Evolutionary conservation across 1,140 invertebrate species (phyloP), one percentile per base, ranked within the genome.

Genomic region (Zeugodacus cucurbitae): DNA sequence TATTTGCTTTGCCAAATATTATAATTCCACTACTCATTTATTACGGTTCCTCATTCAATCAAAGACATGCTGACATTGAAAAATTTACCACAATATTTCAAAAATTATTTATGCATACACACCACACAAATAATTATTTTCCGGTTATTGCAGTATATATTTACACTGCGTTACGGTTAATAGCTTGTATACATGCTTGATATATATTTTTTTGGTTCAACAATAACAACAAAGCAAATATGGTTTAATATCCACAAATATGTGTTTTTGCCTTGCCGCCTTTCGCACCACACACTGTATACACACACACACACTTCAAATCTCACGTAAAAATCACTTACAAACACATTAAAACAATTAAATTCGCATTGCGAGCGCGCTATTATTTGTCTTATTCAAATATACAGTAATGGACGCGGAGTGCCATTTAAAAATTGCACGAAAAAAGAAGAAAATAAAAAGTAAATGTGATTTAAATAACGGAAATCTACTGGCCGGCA

Each of bases 281-380:
- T 14, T 20, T 37, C 41, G 7, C 41, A 1, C 1, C n/a, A 17
- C 11, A 1, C 1, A 5, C 2, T 20, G 0, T 37, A 34, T 17
- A 14, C 20, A 20, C 32, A 14, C 14, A 10, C 14, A 14, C 14
- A 48, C 34, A 37, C 26, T 74, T 41, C 67, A 74, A 74, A 74
- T 74, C 67, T 22, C 67, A 22, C 67, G 20, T 22, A 74, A 41
- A 74, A 74, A 74, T 74, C 67, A 37, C 34, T 37, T 20, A 34
- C 17, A 62, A 37, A 74, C 34, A 74, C 67, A 74, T 74, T n/a
- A 74, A 74, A 74, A n/a, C 34, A 74, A 74, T 74, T 74, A 74
- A 37, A 37, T 74, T 74, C 34, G 67, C 34, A 74, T 74, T 74
- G 34, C 17, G 26, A 34, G 34, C 17, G 26, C 67, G 34, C 67